These are phyloP conservation scores for Todiramphus saurophagus DNA, from an alignment of 2,113 vertebrate genomes.

Conservation along the genomic window DNA sequence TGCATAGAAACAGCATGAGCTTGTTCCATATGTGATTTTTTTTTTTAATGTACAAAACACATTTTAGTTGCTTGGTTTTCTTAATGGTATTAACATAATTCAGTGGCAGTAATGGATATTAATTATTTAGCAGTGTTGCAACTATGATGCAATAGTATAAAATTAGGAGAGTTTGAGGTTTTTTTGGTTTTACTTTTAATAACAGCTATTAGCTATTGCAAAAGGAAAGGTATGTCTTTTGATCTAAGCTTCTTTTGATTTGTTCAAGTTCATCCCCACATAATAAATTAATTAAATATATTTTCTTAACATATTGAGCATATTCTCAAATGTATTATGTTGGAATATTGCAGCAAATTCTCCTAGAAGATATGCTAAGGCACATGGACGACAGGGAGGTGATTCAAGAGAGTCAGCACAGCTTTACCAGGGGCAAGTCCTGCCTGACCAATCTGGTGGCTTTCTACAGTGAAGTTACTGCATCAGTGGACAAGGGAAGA, in stretches of 20 bases:
- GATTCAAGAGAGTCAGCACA: no score
- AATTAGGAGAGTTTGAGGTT: background rate
- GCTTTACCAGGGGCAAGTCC: no score
- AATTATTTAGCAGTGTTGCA: background rate
- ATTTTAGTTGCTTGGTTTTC: background rate
- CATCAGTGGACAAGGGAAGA: no score
- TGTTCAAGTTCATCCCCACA: background rate
- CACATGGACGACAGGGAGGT: no score
- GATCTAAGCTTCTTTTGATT: background rate
- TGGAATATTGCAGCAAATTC: background rate
- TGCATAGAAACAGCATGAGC: conserved; percentile 25
- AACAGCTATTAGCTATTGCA: background rate
- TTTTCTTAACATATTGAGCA: background rate
- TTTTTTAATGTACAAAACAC: background rate
- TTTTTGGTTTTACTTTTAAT: background rate
- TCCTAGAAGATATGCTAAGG: no score
- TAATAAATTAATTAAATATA: background rate
- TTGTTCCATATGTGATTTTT: background rate
- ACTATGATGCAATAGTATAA: background rate
- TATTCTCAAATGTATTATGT: background rate
- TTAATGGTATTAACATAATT: background rate
- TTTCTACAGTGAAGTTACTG: no score
- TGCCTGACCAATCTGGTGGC: no score
- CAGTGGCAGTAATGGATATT: background rate
- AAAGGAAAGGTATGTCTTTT: background rate